Evolutionary conservation across 2,113 vertebrate genomes (phyloP).

Genomic region (Saguinus imperator): DNA sequence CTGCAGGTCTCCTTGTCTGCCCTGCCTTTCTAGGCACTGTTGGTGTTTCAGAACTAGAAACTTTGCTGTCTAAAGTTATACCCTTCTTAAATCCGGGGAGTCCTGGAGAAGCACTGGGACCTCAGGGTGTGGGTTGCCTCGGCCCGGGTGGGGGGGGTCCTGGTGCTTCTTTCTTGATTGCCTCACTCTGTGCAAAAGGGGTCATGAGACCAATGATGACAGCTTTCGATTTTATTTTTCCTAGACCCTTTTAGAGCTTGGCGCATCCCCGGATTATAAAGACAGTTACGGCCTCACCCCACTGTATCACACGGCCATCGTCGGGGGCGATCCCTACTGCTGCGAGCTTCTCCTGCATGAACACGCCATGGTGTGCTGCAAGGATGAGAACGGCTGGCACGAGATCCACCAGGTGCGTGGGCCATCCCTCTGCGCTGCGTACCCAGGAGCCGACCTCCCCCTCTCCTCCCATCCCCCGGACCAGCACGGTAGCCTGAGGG

Average conservation of each 20-base stretch:
- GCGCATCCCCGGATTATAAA: conserved; percentile 95
- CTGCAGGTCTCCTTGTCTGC: rapidly evolving
- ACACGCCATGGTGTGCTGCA: conserved; percentile 90
- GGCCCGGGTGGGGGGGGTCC: rapidly evolving
- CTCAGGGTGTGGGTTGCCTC: rapidly evolving
- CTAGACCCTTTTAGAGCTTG: conserved; percentile 94
- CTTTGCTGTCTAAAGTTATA: rapidly evolving
- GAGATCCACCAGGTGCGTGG: conserved; percentile 94
- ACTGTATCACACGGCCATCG: conserved; percentile 93
- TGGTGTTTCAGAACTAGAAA: neutral
- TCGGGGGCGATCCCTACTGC: conserved; percentile 95
- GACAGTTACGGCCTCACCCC: conserved; percentile 95
- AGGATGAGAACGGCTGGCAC: conserved; percentile 97
- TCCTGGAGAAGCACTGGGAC: rapidly evolving
- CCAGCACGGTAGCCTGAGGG: rapidly evolving
- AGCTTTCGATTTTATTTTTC: neutral
- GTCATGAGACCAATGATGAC: neutral
- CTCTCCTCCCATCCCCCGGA: rapidly evolving
- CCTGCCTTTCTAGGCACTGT: rapidly evolving
- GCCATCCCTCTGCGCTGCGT: rapidly evolving
- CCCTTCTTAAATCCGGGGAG: neutral
- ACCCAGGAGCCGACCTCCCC: rapidly evolving
- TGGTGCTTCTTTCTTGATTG: rapidly evolving
- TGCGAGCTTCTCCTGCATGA: conserved; percentile 94
- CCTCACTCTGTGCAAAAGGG: rapidly evolving